Base-by-base conservation (phyloP, 2,888 invertebrate genomes). In the Helicoverpa assulta region DNA sequence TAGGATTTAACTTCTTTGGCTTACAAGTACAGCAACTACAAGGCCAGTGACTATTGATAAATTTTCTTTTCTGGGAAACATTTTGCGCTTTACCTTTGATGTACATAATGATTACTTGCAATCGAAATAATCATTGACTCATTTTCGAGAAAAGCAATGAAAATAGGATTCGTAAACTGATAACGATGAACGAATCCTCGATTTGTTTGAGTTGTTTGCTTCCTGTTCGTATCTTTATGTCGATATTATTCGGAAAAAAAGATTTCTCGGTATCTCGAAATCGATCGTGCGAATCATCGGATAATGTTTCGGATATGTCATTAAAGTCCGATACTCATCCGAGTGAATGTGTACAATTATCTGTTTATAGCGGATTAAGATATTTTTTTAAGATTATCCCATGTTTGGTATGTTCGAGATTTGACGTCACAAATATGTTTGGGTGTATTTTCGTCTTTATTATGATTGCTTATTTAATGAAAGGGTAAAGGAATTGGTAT, bases 231-330 rank as follows among this genome's bases (percentile, higher is more conserved):
- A 75, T 78, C 67, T 67, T 54, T 19, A 62, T 18, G 62, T 33
- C n/a, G 56, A 62, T n/a, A n/a, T 33, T 66, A 52, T 63, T 66
- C 53, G 55, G 58, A 56, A 54, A 52, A 52, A 63, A 63, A 69
- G 29, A 64, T 69, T 76, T 79, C 67, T 67, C 18, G 64, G 72
- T 79, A 79, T 69, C 68, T 16, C 56, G 6, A 51, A 78, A 67
- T 59, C 58, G 70, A 65, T 67, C 56, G 64, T 54, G 56, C 60
- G 57, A 66, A 71, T 50, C 63, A 51, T 60, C 54, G 47, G 63
- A 78, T 66, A 56, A 66, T 75, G 50, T 60, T 65, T 74, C 55
- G 60, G 56, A 70, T 67, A 69, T 67, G 56, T 61, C 67, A 66
- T 68, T 78, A 63, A 70, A 63, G 7, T 60, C 56, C 56, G 55